These are phyloP conservation scores for Druon quercuslanigerum DNA, from an alignment of 1,140 invertebrate species.

Conservation along the genomic window DNA sequence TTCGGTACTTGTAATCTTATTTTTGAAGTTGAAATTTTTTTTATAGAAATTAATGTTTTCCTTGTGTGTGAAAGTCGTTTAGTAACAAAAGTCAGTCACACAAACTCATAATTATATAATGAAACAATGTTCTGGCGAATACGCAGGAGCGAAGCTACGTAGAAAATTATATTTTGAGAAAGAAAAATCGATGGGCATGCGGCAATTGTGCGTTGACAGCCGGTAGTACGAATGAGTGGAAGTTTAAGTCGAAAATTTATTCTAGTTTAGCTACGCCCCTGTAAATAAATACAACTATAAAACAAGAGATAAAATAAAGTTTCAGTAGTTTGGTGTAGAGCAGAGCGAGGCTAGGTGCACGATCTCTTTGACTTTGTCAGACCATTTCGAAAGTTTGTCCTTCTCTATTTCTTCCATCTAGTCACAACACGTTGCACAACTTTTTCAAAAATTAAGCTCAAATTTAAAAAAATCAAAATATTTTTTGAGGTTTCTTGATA, in stretches of 20 bases:
- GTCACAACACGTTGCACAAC: conserved; percentile 38
- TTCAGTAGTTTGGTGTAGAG: conserved; percentile 53
- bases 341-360: conserved; percentile 55
- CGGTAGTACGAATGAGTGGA: conserved; percentile 25
- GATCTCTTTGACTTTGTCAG: conserved; percentile 46
- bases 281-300: conserved; percentile 3
- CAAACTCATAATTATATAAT: not conserved
- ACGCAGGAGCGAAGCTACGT: conserved; percentile 8
- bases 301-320: not conserved
- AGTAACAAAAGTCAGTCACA: not conserved
- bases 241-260: not conserved
- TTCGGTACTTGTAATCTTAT: too few species aligned
- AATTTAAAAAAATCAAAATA: not conserved
- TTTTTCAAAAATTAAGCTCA: conserved; percentile 1
- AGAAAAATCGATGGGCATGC: not conserved
- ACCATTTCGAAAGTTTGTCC: conserved; percentile 31
- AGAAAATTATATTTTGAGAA: not conserved
- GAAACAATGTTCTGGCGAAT: conserved; percentile 19
- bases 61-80: conserved; percentile 30
- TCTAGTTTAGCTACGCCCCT: conserved; percentile 23
- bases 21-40: not conserved
- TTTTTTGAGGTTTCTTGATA: too few species aligned
- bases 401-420: conserved; percentile 34
- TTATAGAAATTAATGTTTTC: conserved; percentile 21
- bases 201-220: conserved; percentile 4